Conservation (phyloP, 2,797 vertebrate genomes). For the Microchirus variegatus region DNA sequence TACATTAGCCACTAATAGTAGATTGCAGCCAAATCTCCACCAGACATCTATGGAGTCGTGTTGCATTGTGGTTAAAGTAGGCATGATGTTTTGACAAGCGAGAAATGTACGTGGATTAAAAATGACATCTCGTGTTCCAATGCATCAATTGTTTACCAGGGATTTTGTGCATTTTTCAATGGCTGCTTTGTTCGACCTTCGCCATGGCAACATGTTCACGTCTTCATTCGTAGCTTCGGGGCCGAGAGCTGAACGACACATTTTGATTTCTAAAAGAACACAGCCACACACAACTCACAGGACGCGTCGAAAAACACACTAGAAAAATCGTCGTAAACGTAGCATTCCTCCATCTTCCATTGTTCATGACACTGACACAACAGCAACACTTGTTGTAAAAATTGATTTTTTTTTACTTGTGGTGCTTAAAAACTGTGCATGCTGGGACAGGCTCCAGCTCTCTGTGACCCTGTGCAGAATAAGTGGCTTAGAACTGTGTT, state of each 20-base stretch:
- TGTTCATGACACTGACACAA: slow-evolving; percentile 14
- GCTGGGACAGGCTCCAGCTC: slow-evolving; percentile 36
- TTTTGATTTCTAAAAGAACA: slow-evolving; percentile 5
- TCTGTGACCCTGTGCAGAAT: slow-evolving; percentile 1
- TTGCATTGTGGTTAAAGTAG: background rate
- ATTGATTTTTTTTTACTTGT: slow-evolving; percentile 16
- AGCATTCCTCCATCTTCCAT: slow-evolving; percentile 20
- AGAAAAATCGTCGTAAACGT: slow-evolving; percentile 8
- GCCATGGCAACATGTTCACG: background rate
- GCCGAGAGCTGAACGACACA: slow-evolving; percentile 18
- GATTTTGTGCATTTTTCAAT: background rate
- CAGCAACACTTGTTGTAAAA: slow-evolving; percentile 28
- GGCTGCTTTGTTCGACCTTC: background rate
- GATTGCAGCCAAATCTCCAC: background rate
- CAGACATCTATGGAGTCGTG: background rate
- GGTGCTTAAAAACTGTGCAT: slow-evolving; percentile 47
- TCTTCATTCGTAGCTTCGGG: slow-evolving; percentile 14
- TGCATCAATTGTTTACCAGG: background rate
- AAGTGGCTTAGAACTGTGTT: slow-evolving; percentile 38
- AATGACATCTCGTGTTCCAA: background rate
- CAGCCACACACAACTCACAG: slow-evolving; percentile 8
- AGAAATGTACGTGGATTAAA: background rate
- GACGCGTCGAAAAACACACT: slow-evolving; percentile 2
- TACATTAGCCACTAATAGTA: background rate
- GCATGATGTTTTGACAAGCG: background rate